Evolutionary conservation across 2,113 vertebrate species (phyloP).

Genomic region (Brachyhypopomus gauderio): DNA sequence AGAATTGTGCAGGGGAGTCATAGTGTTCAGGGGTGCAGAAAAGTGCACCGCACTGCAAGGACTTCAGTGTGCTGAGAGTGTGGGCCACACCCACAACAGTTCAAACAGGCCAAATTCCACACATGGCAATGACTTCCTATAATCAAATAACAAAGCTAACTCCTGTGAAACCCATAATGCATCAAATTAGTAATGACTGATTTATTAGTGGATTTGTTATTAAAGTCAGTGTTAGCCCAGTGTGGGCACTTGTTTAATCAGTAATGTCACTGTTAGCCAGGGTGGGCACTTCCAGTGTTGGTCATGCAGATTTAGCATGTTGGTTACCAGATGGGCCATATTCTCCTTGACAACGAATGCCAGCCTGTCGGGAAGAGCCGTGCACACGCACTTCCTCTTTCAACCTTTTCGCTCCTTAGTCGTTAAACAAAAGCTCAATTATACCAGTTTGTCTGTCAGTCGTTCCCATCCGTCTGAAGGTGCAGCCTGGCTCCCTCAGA

Average conservation of each 20-base stretch:
- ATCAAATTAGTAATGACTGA: too few species aligned
- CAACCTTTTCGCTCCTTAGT: slow-evolving; percentile 4
- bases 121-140: too few species aligned
- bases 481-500: slow-evolving; percentile 44
- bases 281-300: background rate
- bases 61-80: too few species aligned
- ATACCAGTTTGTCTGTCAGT: slow-evolving; percentile 33
- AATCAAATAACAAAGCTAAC: too few species aligned
- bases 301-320: background rate
- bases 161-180: too few species aligned
- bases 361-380: background rate
- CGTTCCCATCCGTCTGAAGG: slow-evolving; percentile 35
- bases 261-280: background rate
- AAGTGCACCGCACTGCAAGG: too few species aligned
- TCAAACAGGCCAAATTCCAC: too few species aligned
- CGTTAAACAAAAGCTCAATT: slow-evolving; percentile 31
- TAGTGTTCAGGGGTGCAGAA: background rate
- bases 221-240: too few species aligned
- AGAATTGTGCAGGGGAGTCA: slow-evolving; percentile 33
- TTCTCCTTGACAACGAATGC: background rate
- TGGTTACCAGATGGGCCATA: background rate
- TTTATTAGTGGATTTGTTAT: too few species aligned
- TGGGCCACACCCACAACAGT: too few species aligned
- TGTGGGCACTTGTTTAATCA: background rate
- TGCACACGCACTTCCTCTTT: background rate